These are phyloP conservation scores for Rotaria macrura DNA, from an alignment of 2,888 invertebrate genomes.

Conservation along the genomic window DNA sequence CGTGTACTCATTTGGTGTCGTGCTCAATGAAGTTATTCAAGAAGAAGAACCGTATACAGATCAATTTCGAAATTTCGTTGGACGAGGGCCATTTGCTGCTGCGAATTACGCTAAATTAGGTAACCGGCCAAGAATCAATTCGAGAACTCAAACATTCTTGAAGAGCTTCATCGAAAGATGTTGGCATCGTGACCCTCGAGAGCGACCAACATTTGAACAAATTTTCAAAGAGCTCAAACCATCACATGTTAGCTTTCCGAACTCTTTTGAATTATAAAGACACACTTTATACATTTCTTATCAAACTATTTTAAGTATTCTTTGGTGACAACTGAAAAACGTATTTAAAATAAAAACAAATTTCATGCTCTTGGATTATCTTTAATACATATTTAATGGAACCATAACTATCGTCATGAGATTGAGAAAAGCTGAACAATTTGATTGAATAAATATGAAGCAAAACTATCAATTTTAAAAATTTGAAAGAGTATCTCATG, in stretches of 20 bases:
- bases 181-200: neutral
- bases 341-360: too few species aligned
- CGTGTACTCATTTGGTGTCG: constrained; percentile 28
- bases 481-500: too few species aligned
- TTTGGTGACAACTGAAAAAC: too few species aligned
- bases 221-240: neutral
- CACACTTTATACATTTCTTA: neutral
- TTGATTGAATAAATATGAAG: too few species aligned
- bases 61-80: constrained; percentile 13
- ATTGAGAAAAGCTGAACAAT: too few species aligned
- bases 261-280: neutral
- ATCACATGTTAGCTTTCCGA: neutral
- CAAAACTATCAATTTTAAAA: too few species aligned
- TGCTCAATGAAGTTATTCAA: constrained; percentile 31
- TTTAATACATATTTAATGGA: too few species aligned
- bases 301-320: too few species aligned
- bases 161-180: neutral
- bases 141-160: neutral
- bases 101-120: constrained; percentile 26
- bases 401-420: too few species aligned
- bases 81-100: constrained; percentile 31
- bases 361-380: too few species aligned
- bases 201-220: neutral
- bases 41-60: constrained; percentile 30
- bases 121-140: constrained; percentile 19